Evolutionary conservation across 2,888 invertebrate genomes (phyloP).

Genomic region (Tetheella fluctuosa): DNA sequence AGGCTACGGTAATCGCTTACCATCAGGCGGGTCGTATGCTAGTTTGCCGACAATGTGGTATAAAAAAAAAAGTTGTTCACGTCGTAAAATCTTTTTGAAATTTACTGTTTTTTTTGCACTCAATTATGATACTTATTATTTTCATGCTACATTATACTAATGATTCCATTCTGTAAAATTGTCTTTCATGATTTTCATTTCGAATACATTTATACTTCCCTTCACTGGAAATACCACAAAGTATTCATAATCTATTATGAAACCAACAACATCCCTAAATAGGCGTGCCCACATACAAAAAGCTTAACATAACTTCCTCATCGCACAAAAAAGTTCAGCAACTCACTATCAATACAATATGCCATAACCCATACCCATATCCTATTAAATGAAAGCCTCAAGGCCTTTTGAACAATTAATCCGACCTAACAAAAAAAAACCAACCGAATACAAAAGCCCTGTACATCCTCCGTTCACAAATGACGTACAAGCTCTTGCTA

Average conservation of each 20-base stretch:
- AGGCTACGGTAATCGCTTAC: too few relatives aligned
- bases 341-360: conserved; percentile 5
- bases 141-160: too few relatives aligned
- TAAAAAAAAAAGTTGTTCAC: too few relatives aligned
- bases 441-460: conserved; percentile 40
- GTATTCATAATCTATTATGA: too few relatives aligned
- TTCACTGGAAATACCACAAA: not conserved
- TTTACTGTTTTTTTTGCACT: too few relatives aligned
- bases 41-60: too few relatives aligned
- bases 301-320: not conserved
- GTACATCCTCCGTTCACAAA: conserved; percentile 38
- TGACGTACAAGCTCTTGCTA: conserved; percentile 41
- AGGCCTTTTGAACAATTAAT: conserved; percentile 45
- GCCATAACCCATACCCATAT: conserved; percentile 1
- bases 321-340: not conserved
- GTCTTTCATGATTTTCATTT: too few relatives aligned
- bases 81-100: too few relatives aligned
- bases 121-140: too few relatives aligned
- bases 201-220: too few relatives aligned
- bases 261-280: not conserved
- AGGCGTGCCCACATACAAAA: not conserved
- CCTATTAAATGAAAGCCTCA: conserved; percentile 12
- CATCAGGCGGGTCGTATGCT: too few relatives aligned
- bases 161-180: too few relatives aligned
- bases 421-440: conserved; percentile 42